Evolutionary conservation across 2,113 vertebrate genomes (phyloP), one percentile per base, ranked within the genome.

Genomic region (Galemys pyrenaicus): DNA sequence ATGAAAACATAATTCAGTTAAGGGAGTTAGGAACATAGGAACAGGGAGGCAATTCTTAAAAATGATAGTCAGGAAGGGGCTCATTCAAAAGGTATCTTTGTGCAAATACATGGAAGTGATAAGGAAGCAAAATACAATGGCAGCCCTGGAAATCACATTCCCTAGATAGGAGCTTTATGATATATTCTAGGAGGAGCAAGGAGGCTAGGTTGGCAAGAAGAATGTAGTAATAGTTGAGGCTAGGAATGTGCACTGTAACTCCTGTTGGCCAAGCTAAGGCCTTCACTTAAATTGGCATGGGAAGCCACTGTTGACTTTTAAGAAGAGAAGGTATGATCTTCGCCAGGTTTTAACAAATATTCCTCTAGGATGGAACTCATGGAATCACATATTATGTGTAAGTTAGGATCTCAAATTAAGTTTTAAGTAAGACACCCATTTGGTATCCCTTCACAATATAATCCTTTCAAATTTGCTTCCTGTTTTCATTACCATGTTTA

Each of bases 211-310:
- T 10, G 15, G 19, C 30, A n/a, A 46, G 51, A 19, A 3, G 1
- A 51, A 12, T 22, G 19, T 4, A 13, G 15, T 5, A 20, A 10
- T 22, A 58, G 13, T 6, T 6, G 56, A 41, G 10, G n/a, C 3
- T 28, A 46, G 35, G 16, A 6, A 1, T 2, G 0, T 12, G 28
- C 2, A 3, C 4, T 15, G 12, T 12, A 70, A 58, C 26, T 17
- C 22, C 67, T 37, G 39, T 32, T 58, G 68, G 24, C 17, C 46
- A 58, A 1, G 4, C 22, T 37, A 46, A 37, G 11, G 35, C 41
- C 73, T 64, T 65, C 51, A 46, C 28, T 19, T 28, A 12, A 1
- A 73, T 4, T 5, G 15, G 16, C 28, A 39, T 13, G 30, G 58
- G 15, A 44, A 74, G 26, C 28, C 24, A 56, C 1, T 24, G 16